Evolutionary conservation across 2,888 invertebrate genomes (phyloP).

Genomic region (Poecilobothrus nobilitatus): DNA sequence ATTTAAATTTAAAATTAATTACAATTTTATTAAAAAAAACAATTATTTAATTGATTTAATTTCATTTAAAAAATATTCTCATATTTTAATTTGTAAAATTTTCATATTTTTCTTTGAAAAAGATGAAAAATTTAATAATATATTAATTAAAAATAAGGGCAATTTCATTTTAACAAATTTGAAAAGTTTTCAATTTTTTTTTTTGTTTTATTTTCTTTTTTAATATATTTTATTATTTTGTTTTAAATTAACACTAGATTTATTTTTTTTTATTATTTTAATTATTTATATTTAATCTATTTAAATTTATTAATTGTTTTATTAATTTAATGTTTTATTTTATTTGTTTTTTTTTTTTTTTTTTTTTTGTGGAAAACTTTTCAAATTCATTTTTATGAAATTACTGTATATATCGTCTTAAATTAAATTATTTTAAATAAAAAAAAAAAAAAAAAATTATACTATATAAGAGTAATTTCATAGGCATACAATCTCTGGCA

Average conservation of each 20-base stretch:
- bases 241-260: neutral
- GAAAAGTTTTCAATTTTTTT: neutral
- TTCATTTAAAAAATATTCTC: neutral
- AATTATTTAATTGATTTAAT: no score
- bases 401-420: neutral
- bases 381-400: neutral
- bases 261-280: no score
- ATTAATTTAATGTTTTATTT: no score
- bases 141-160: neutral
- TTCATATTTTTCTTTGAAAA: constrained; percentile 1
- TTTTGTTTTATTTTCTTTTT: no score
- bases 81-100: neutral
- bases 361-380: neutral
- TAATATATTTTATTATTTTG: no score
- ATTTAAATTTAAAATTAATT: no score
- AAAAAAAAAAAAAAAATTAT: no score
- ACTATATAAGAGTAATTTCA: neutral
- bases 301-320: no score
- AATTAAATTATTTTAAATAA: neutral
- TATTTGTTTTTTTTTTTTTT: no score
- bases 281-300: no score
- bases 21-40: no score
- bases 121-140: neutral
- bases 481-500: constrained; percentile 6
- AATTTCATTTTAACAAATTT: neutral